These are phyloP conservation scores for Sebastes aleutianus DNA, from an alignment of 2,797 vertebrate species.

Conservation along the genomic window DNA sequence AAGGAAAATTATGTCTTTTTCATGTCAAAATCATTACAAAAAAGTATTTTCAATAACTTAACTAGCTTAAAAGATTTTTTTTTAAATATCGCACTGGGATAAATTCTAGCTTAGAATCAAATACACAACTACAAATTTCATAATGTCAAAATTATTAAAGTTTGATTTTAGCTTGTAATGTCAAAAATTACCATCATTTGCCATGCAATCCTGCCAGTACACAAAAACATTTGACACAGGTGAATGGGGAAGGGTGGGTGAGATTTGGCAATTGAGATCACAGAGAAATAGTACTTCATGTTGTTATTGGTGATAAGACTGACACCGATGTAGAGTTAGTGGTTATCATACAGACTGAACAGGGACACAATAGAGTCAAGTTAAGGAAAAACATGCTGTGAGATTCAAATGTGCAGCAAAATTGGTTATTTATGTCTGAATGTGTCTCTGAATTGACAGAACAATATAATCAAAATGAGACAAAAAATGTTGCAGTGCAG, in stretches of 20 bases:
- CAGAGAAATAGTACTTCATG: slow-evolving; percentile 64
- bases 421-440: background rate
- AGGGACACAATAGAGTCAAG: slow-evolving; percentile 61
- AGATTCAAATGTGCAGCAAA: slow-evolving; percentile 34
- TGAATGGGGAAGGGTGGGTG: slow-evolving; percentile 59
- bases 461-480: background rate
- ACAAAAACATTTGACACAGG: slow-evolving; percentile 70
- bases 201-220: slow-evolving; percentile 38
- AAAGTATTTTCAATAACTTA: background rate
- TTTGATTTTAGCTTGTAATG: background rate
- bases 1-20: background rate
- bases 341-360: slow-evolving; percentile 59
- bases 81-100: background rate
- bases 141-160: background rate
- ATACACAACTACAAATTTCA: background rate
- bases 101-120: background rate
- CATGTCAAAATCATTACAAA: slow-evolving; percentile 6
- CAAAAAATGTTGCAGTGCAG: background rate
- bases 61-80: background rate
- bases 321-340: slow-evolving; percentile 62
- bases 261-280: slow-evolving; percentile 74
- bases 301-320: slow-evolving; percentile 58
- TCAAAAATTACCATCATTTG: slow-evolving; percentile 31
- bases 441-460: background rate
- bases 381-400: slow-evolving; percentile 35